A percentile compares a stretch with the other conserved stretches of the same genome.
These are phyloP conservation scores for Acinonyx jubatus DNA, from an alignment of 2,113 vertebrate species.

Conservation along the genomic window DNA sequence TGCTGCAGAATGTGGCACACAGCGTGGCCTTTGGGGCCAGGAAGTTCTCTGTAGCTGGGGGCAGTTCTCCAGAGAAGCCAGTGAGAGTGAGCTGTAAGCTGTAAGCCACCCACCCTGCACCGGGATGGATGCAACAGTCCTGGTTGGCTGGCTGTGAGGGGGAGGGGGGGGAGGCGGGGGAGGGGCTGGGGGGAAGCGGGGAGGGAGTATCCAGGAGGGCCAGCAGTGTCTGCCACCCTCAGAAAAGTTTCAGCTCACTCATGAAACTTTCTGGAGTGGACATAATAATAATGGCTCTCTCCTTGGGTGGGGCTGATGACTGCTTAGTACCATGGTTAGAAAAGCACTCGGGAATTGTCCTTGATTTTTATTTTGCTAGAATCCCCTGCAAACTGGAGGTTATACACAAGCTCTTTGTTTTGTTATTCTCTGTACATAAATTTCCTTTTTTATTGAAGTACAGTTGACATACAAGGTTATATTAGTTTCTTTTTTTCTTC, in stretches of 20 bases:
- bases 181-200: accelerated
- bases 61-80: neutral
- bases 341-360: neutral
- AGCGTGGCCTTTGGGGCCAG: neutral
- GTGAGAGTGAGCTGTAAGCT: neutral
- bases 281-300: neutral
- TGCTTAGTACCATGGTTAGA: neutral
- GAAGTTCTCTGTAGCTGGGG: neutral
- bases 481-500: no score
- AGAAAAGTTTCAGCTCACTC: neutral
- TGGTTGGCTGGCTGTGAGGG: accelerated
- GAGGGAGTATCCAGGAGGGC: no score
- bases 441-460: no score
- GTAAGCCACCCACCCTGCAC: neutral
- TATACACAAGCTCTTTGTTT: neutral
- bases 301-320: neutral
- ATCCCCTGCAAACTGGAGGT: neutral
- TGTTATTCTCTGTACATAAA: no score
- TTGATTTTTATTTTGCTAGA: neutral
- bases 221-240: neutral
- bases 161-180: accelerated
- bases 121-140: no score
- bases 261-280: neutral
- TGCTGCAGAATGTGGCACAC: neutral
- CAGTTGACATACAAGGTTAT: no score